Evolutionary conservation across 1,140 invertebrate species (phyloP).

Genomic region (Argopecten irradians): DNA sequence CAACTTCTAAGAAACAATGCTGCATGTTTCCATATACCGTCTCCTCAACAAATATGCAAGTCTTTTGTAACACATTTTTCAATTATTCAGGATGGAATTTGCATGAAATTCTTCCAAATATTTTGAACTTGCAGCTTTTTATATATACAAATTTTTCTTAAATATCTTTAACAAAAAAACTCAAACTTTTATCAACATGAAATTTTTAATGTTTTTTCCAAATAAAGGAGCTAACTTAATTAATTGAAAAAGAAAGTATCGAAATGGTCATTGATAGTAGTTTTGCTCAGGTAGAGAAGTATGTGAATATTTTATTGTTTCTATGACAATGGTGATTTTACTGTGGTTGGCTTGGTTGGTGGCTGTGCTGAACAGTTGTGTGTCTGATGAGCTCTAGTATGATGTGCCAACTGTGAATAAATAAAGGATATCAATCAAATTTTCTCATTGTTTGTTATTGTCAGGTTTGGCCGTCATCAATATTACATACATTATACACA

Average conservation of each 20-base stretch:
- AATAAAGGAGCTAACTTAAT: background rate
- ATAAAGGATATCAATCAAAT: background rate
- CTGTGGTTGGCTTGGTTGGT: background rate
- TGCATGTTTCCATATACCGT: background rate
- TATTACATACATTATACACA: too few species aligned
- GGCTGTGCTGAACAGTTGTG: background rate
- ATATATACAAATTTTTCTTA: slow-evolving; percentile 10
- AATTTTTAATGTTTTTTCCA: background rate
- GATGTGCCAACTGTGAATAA: slow-evolving; percentile 21
- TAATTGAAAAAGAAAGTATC: background rate
- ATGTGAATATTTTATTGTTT: slow-evolving; percentile 13
- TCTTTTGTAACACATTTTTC: background rate
- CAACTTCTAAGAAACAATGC: background rate
- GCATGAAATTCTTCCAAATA: slow-evolving; percentile 9
- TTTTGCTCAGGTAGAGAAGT: slow-evolving; percentile 9
- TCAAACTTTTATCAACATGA: background rate
- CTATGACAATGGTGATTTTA: slow-evolving; percentile 7
- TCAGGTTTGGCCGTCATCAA: too few species aligned
- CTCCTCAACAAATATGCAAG: background rate
- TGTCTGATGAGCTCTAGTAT: slow-evolving; percentile 16
- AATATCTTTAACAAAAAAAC: background rate
- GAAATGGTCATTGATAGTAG: background rate
- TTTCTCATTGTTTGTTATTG: too few species aligned
- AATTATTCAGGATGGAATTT: background rate
- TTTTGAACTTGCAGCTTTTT: slow-evolving; percentile 17